These are phyloP conservation scores for Eretmocerus hayati DNA, from an alignment of 2,888 invertebrate genomes.

Conservation along the genomic window DNA sequence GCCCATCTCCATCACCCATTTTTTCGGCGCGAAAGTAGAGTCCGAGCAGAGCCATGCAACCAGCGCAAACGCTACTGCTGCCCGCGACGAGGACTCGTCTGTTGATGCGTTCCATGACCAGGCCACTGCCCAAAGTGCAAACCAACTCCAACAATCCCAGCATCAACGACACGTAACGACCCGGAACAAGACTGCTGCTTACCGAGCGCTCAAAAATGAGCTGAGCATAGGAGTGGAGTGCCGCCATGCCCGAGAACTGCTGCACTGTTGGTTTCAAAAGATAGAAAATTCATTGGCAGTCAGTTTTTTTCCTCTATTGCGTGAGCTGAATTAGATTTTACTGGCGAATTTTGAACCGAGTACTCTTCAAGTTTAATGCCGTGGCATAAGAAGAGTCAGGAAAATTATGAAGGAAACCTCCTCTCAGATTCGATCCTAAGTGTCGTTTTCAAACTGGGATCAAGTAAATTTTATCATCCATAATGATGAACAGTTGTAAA, in stretches of 20 bases:
- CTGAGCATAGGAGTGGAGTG: slow-evolving; percentile 22
- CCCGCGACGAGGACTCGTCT: slow-evolving; percentile 12
- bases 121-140: slow-evolving; percentile 15
- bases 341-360: no score
- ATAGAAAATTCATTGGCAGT: no score
- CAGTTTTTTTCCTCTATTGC: no score
- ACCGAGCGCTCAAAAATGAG: slow-evolving; percentile 20
- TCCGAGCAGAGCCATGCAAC: slow-evolving; percentile 18
- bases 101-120: slow-evolving; percentile 12
- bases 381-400: no score
- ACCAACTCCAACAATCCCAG: slow-evolving; percentile 21
- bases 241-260: slow-evolving; percentile 24
- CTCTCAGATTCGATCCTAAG: no score
- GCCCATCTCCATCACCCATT: neutral
- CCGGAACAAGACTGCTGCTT: slow-evolving; percentile 2
- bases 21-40: slow-evolving; percentile 10
- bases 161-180: slow-evolving; percentile 19
- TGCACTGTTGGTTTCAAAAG: slow-evolving; percentile 19
- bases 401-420: no score
- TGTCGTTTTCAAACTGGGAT: no score
- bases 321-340: no score
- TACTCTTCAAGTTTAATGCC: no score
- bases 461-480: no score
- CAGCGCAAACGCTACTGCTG: slow-evolving; percentile 9
- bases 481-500: no score